Conservation (phyloP, 1,140 invertebrate genomes). For the Pseudomyrmex flavicornis region DNA sequence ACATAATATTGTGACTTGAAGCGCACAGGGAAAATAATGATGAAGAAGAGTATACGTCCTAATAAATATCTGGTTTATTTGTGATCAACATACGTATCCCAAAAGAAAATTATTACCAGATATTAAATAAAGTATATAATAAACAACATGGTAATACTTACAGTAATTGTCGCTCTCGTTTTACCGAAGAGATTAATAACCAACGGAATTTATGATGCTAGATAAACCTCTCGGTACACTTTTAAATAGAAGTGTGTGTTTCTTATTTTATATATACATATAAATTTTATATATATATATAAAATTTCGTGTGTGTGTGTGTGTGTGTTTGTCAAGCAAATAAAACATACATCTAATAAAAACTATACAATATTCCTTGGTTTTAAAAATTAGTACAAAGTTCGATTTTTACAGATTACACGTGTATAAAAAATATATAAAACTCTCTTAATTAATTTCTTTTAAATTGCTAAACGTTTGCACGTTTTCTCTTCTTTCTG, state of each 20-base stretch:
- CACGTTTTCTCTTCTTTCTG: neutral
- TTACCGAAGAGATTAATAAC: conserved; percentile 30
- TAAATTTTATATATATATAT: no score
- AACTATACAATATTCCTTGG: conserved; percentile 33
- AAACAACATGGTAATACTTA: conserved; percentile 55
- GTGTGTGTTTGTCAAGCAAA: neutral
- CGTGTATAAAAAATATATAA: neutral
- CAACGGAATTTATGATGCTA: conserved; percentile 33
- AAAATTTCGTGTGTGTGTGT: no score
- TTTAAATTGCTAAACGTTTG: neutral
- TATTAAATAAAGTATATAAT: conserved; percentile 34
- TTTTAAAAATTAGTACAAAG: conserved; percentile 13
- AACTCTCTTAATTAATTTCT: conserved; percentile 10
- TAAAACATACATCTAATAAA: conserved; percentile 20
- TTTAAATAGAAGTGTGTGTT: conserved; percentile 1
- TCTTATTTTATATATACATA: no score
- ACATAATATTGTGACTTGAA: conserved; percentile 32
- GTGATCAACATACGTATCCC: conserved; percentile 22
- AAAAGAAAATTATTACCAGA: conserved; percentile 26
- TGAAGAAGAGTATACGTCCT: conserved; percentile 35
- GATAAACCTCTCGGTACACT: conserved; percentile 23
- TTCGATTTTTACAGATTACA: conserved; percentile 6
- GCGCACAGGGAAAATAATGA: conserved; percentile 37
- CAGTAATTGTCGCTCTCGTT: conserved; percentile 32
- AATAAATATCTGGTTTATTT: conserved; percentile 59